A percentile compares a stretch with the other conserved stretches of the same genome.
Evolutionary conservation across 2,113 vertebrate species (phyloP).

Genomic region (Elanoides forficatus): DNA sequence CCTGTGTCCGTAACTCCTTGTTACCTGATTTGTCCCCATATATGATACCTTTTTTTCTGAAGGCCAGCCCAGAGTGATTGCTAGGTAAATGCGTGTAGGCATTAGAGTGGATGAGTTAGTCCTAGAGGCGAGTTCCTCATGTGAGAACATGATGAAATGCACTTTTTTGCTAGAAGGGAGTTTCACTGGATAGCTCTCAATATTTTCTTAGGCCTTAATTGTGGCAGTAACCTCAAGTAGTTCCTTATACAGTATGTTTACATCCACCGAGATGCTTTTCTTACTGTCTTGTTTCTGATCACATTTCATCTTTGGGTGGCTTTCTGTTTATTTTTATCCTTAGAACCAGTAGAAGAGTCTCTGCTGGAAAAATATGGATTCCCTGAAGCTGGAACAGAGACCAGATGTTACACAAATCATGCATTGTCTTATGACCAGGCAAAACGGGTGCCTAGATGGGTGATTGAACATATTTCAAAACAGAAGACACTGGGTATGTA

Average conservation of each 20-base stretch:
- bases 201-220: not conserved
- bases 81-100: not conserved
- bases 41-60: not conserved
- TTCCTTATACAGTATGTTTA: not conserved
- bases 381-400: conserved; percentile 76
- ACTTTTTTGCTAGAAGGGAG: not conserved
- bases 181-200: not conserved
- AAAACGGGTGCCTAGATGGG: conserved; percentile 81
- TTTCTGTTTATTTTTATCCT: not conserved
- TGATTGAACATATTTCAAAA: conserved; percentile 83
- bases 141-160: not conserved
- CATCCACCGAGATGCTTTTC: not conserved
- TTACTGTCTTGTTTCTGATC: not conserved
- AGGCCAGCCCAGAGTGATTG: not conserved
- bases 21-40: not conserved
- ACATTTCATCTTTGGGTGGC: not conserved
- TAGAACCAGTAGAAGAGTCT: conserved; percentile 61
- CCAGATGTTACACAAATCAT: conserved; percentile 78
- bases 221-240: not conserved
- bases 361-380: conserved; percentile 78
- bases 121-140: not conserved
- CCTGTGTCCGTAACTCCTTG: not conserved
- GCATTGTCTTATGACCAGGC: conserved; percentile 82
- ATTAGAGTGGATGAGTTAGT: not conserved
- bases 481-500: conserved; percentile 76